Percentiles rank a stretch among this genome's conserved stretches.
Conservation (phyloP, 92 coral and sea anemone genomes). For the Paragorgia papillata region DNA sequence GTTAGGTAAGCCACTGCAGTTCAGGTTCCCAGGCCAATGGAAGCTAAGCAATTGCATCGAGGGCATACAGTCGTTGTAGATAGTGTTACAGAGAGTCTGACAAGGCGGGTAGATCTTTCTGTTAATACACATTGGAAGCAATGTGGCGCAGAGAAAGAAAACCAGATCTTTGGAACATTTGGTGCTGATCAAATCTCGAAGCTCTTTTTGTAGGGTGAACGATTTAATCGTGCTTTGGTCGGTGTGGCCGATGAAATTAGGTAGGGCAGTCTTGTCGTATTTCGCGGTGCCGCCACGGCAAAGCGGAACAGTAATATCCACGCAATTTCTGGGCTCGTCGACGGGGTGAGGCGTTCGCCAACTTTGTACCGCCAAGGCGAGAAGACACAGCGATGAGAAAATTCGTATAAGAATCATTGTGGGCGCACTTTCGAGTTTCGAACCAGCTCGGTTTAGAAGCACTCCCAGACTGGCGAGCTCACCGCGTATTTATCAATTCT, state of each 20-base stretch:
- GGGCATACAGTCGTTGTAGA: slow-evolving; percentile 67
- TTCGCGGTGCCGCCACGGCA: slow-evolving; percentile 62
- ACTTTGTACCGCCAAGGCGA: neutral
- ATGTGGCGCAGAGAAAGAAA: slow-evolving; percentile 75
- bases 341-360: neutral
- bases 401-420: neutral
- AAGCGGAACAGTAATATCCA: slow-evolving; percentile 61
- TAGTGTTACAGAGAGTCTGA: slow-evolving; percentile 68
- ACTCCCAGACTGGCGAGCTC: neutral
- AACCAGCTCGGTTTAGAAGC: too few species aligned
- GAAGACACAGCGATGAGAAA: neutral
- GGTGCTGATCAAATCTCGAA: slow-evolving; percentile 51
- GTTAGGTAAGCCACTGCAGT: slow-evolving; percentile 67
- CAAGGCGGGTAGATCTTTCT: slow-evolving; percentile 66
- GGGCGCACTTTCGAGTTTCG: too few species aligned
- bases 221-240: slow-evolving; percentile 48
- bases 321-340: slow-evolving; percentile 51
- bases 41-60: slow-evolving; percentile 46
- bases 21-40: slow-evolving; percentile 63
- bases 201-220: slow-evolving; percentile 41
- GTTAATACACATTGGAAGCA: slow-evolving; percentile 74
- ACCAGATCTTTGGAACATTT: slow-evolving; percentile 72
- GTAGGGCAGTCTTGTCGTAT: slow-evolving; percentile 78
- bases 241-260: slow-evolving; percentile 64
- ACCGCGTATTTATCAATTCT: slow-evolving; percentile 11